These are phyloP conservation scores for Oxygymnocypris stewartii DNA, from an alignment of 2,113 vertebrate species.

Conservation along the genomic window DNA sequence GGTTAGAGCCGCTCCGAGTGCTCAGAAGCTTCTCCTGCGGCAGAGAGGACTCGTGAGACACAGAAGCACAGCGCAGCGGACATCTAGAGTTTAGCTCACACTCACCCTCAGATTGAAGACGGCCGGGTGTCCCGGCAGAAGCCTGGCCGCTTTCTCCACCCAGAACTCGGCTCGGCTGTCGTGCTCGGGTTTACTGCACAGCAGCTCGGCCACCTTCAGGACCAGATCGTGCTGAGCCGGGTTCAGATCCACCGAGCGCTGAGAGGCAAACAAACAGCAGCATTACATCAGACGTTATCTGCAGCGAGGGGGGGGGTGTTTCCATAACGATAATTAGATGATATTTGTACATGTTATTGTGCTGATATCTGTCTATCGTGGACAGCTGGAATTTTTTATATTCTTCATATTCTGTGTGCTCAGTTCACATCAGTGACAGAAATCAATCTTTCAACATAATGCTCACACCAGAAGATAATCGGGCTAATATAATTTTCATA, in stretches of 20 bases:
- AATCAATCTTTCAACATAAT: too few species aligned
- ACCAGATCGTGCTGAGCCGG: constrained; percentile 92
- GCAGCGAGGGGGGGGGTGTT: too few species aligned
- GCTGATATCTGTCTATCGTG: too few species aligned
- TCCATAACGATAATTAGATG: too few species aligned
- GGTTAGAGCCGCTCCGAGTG: constrained; percentile 87
- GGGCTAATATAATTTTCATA: too few species aligned
- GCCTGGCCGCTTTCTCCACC: constrained; percentile 92
- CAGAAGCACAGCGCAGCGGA: too few species aligned
- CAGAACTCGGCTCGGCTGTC: constrained; percentile 94
- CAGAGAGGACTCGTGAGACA: neutral
- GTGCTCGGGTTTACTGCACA: constrained; percentile 80
- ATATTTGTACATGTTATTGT: too few species aligned
- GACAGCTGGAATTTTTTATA: too few species aligned
- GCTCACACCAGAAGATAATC: too few species aligned
- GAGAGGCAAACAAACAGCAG: neutral
- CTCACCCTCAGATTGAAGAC: constrained; percentile 89
- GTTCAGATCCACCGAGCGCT: constrained; percentile 96
- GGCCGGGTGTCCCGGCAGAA: constrained; percentile 85
- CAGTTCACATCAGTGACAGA: too few species aligned
- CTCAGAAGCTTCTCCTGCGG: constrained; percentile 87
- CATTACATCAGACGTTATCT: too few species aligned
- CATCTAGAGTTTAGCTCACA: neutral
- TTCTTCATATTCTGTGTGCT: too few species aligned
- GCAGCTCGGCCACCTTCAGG: constrained; percentile 92